Evolutionary conservation across 37 sponge, comb jelly and placozoan genomes (phyloP).

Genomic region (Hormiphora californensis): DNA sequence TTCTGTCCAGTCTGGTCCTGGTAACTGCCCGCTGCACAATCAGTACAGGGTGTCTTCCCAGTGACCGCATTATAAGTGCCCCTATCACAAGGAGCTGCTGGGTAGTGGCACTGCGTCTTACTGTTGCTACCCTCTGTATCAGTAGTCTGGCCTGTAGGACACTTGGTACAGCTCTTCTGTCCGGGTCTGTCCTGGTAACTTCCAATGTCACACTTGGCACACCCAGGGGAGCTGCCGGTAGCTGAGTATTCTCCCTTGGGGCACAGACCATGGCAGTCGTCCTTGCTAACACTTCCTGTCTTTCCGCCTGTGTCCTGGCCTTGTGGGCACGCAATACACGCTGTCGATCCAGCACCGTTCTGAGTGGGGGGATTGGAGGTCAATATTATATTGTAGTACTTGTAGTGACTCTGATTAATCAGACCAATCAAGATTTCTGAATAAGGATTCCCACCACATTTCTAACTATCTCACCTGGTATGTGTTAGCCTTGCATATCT

Average conservation of each 20-base stretch:
- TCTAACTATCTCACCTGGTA: slow-evolving; percentile 39
- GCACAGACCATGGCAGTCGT: slow-evolving; percentile 50
- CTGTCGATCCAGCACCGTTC: neutral
- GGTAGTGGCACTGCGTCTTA: too few species aligned
- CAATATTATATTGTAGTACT: too few species aligned
- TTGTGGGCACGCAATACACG: slow-evolving; percentile 32
- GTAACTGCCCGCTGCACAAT: slow-evolving; percentile 39
- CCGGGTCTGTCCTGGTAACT: slow-evolving; percentile 5
- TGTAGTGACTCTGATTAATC: too few species aligned
- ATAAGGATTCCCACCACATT: too few species aligned
- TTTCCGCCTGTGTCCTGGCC: slow-evolving; percentile 43
- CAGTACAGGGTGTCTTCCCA: slow-evolving; percentile 51
- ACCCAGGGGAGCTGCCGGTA: slow-evolving; percentile 28
- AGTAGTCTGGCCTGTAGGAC: slow-evolving; percentile 39
- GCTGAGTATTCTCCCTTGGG: slow-evolving; percentile 24
- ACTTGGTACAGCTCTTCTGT: neutral
- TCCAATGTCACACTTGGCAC: slow-evolving; percentile 8
- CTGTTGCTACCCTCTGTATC: too few species aligned
- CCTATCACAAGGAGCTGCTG: too few species aligned
- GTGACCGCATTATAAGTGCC: too few species aligned
- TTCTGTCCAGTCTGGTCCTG: slow-evolving; percentile 24
- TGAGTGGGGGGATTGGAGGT: neutral
- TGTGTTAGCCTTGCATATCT: slow-evolving; percentile 31
- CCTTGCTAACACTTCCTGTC: neutral
- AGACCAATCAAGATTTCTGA: too few species aligned